A percentile compares a stretch with the other conserved stretches of the same genome.
Evolutionary conservation across 1,140 invertebrate species (phyloP).

Genomic region (Drusus annulatus): DNA sequence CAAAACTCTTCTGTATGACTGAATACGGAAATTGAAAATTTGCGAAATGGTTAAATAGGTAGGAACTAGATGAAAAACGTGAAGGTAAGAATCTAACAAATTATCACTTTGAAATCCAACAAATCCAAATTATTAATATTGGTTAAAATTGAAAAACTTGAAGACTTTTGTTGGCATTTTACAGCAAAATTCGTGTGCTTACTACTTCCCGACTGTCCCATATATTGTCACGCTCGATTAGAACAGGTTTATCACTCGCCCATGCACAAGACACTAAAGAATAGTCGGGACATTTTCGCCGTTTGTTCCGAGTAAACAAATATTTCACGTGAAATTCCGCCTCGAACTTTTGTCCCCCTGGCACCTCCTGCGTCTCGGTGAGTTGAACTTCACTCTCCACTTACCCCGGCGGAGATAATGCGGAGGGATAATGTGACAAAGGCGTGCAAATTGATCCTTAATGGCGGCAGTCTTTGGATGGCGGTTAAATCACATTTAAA

Average conservation of each 20-base stretch:
- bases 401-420: background rate
- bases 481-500: too few relatives aligned
- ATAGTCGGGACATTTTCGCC: background rate
- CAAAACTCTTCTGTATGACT: too few relatives aligned
- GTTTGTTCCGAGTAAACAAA: conserved; percentile 12
- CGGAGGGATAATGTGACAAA: background rate
- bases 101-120: too few relatives aligned
- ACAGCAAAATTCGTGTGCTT: background rate
- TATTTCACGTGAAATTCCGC: conserved; percentile 22
- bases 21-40: too few relatives aligned
- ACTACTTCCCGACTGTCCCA: background rate
- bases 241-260: conserved; percentile 15
- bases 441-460: background rate
- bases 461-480: background rate
- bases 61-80: too few relatives aligned
- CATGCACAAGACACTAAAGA: background rate
- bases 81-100: too few relatives aligned
- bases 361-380: background rate
- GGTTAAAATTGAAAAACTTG: too few relatives aligned
- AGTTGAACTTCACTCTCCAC: background rate
- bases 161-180: too few relatives aligned
- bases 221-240: conserved; percentile 18
- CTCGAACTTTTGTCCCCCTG: background rate
- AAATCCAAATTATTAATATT: too few relatives aligned
- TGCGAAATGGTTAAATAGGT: too few relatives aligned